These are phyloP conservation scores for Mus spretus DNA, from an alignment of 2,797 vertebrate genomes.

Conservation along the genomic window DNA sequence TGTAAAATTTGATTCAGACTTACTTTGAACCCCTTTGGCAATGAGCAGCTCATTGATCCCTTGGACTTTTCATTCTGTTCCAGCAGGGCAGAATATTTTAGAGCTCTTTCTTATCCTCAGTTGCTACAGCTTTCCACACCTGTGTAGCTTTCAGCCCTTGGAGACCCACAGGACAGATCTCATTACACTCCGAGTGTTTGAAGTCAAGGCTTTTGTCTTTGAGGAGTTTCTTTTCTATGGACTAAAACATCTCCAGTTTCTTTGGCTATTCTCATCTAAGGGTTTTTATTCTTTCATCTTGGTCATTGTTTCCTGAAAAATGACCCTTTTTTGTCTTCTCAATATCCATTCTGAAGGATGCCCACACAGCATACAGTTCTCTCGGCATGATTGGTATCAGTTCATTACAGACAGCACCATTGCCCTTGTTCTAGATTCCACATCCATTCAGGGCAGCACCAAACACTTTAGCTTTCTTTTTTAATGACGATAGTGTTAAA, in stretches of 20 bases:
- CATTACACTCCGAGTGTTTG: constrained; percentile 69
- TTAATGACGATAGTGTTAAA: background rate
- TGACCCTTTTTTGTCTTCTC: background rate
- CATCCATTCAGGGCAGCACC: background rate
- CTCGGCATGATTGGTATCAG: background rate
- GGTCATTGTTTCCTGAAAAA: constrained; percentile 61
- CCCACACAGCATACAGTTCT: background rate
- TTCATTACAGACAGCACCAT: background rate
- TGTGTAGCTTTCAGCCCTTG: constrained; percentile 58
- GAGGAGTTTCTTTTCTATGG: constrained; percentile 72
- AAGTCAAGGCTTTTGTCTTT: constrained; percentile 77
- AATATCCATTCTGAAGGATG: constrained; percentile 35
- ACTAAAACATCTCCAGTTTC: constrained; percentile 67
- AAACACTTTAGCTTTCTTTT: constrained; percentile 21
- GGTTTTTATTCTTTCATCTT: constrained; percentile 63
- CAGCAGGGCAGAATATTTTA: background rate
- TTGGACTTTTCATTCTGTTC: background rate
- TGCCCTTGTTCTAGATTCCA: constrained; percentile 4
- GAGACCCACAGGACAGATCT: constrained; percentile 67
- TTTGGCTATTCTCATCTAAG: constrained; percentile 42
- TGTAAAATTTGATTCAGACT: constrained; percentile 3
- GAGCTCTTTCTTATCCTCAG: constrained; percentile 26
- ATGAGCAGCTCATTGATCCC: background rate
- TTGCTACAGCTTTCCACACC: constrained; percentile 45
- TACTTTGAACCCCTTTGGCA: background rate